These are phyloP conservation scores for Cheilosia vulpina DNA, from an alignment of 2,888 invertebrate species.

Conservation along the genomic window DNA sequence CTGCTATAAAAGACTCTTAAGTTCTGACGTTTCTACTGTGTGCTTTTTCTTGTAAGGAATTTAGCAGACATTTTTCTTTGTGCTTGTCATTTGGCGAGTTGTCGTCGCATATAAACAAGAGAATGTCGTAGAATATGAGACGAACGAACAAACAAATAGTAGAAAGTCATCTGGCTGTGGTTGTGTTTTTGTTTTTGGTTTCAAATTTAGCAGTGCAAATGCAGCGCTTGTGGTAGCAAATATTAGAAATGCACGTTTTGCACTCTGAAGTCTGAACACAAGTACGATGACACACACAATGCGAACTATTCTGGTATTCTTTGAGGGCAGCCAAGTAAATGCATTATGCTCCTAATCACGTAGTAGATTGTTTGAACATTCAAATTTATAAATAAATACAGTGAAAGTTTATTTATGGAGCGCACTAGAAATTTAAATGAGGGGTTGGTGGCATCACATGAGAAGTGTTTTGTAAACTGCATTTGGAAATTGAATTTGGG, in stretches of 20 bases:
- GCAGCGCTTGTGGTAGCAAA: neutral
- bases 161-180: conserved; percentile 31
- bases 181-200: conserved; percentile 9
- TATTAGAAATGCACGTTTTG: conserved; percentile 4
- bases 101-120: conserved; percentile 46
- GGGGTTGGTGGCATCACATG: neutral
- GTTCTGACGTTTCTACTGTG: conserved; percentile 57
- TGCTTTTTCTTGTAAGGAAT: conserved; percentile 49
- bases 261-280: neutral
- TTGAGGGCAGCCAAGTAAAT: neutral
- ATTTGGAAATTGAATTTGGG: neutral
- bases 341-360: conserved; percentile 1
- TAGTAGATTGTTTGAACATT: conserved; percentile 39
- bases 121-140: conserved; percentile 52
- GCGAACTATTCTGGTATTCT: neutral
- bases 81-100: conserved; percentile 58
- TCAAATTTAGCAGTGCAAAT: conserved; percentile 21
- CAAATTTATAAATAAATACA: conserved; percentile 38
- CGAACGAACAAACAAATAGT: neutral
- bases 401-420: conserved; percentile 24
- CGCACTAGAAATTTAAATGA: conserved; percentile 6
- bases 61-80: conserved; percentile 59
- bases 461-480: neutral
- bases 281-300: neutral
- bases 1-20: neutral